These are phyloP conservation scores for Chaetodon trifascialis DNA, from an alignment of 2,113 vertebrate species.

Conservation along the genomic window DNA sequence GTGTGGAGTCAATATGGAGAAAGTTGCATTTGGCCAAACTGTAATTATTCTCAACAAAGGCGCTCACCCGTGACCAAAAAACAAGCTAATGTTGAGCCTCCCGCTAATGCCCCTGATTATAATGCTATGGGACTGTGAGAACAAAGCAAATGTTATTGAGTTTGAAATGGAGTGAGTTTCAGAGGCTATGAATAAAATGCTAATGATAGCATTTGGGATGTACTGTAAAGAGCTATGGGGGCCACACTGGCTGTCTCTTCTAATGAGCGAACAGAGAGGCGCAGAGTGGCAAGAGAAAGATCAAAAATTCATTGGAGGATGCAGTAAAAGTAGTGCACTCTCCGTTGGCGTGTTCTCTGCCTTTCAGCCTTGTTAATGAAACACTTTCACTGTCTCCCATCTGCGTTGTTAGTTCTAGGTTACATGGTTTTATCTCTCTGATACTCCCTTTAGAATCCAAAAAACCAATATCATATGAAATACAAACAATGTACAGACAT, in stretches of 20 bases:
- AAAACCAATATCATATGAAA: neutral
- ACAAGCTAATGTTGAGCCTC: slow-evolving; percentile 21
- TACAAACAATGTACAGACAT: neutral
- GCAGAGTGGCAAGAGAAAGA: slow-evolving; percentile 43
- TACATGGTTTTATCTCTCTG: neutral
- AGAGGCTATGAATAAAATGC: slow-evolving; percentile 64
- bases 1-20: slow-evolving; percentile 13
- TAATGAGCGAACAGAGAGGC: slow-evolving; percentile 68
- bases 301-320: slow-evolving; percentile 66
- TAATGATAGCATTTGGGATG: slow-evolving; percentile 69
- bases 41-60: slow-evolving; percentile 49
- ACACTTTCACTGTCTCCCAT: neutral
- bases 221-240: slow-evolving; percentile 62
- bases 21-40: slow-evolving; percentile 31
- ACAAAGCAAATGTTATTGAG: slow-evolving; percentile 54
- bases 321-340: slow-evolving; percentile 41
- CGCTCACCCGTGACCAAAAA: slow-evolving; percentile 20
- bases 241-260: slow-evolving; percentile 57
- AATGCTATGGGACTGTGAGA: slow-evolving; percentile 42
- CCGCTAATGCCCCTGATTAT: slow-evolving; percentile 57
- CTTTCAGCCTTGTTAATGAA: slow-evolving; percentile 54
- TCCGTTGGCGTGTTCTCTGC: slow-evolving; percentile 51
- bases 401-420: slow-evolving; percentile 4
- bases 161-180: slow-evolving; percentile 49
- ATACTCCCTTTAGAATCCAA: neutral